Evolutionary conservation across 2,113 vertebrate species (phyloP).

Genomic region (Canis aureus): DNA sequence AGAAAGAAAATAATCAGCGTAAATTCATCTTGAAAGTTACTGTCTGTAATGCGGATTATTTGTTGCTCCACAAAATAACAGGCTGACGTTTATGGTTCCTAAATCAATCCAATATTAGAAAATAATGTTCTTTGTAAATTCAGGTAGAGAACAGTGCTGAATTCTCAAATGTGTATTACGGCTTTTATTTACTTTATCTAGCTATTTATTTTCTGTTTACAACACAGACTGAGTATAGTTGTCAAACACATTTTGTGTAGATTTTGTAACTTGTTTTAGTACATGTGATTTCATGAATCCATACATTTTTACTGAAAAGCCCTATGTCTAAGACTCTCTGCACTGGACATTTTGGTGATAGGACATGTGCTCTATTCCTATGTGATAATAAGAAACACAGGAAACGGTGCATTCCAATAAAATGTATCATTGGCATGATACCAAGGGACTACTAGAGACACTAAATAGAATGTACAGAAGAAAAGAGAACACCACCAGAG

Average conservation of each 20-base stretch:
- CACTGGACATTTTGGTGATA: background rate
- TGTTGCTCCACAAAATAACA: background rate
- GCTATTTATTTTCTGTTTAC: constrained; percentile 17
- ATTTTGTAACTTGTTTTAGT: background rate
- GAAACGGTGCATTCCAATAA: background rate
- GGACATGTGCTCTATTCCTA: background rate
- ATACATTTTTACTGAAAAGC: background rate
- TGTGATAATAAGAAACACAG: background rate
- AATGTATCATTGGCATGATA: background rate
- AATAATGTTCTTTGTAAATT: background rate
- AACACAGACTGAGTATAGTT: background rate
- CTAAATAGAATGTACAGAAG: background rate
- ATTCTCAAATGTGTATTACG: background rate
- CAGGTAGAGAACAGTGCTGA: background rate
- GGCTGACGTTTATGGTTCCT: background rate
- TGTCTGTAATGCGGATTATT: background rate
- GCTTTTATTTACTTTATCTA: background rate
- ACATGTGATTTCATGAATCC: background rate
- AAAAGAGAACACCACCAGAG: background rate
- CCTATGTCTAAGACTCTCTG: background rate
- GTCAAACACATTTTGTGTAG: background rate
- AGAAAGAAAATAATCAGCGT: background rate
- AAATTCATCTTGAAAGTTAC: background rate
- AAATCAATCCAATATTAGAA: constrained; percentile 4
- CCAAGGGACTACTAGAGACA: background rate